A percentile compares a stretch with the other conserved stretches of the same genome.
Conservation (phyloP, 2,888 invertebrate genomes). For the Lochmaea capreae region DNA sequence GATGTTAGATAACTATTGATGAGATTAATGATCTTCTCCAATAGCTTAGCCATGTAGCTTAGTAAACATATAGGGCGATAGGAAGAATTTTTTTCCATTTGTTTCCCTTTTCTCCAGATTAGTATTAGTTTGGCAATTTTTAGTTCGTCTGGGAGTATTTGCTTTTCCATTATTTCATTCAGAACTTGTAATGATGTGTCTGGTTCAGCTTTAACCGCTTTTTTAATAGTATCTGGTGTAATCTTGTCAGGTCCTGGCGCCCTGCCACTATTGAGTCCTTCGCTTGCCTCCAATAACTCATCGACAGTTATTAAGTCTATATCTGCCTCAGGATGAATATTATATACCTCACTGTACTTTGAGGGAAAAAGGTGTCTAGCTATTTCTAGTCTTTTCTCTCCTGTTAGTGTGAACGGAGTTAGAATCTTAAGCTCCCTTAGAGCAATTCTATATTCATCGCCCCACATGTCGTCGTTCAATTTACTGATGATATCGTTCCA, state of each 20-base stretch:
- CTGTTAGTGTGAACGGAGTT: not conserved
- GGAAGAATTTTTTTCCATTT: not conserved
- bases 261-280: not conserved
- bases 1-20: not conserved
- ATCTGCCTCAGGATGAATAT: not conserved
- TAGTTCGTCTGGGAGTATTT: not conserved
- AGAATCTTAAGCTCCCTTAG: not conserved
- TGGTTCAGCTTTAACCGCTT: not conserved
- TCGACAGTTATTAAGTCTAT: not conserved
- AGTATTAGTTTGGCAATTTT: not conserved
- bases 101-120: not conserved
- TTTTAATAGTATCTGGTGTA: not conserved
- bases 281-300: not conserved
- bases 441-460: not conserved
- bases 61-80: not conserved
- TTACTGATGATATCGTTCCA: not conserved
- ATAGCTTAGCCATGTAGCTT: not conserved
- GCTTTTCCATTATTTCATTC: not conserved
- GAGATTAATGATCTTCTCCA: not conserved
- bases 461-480: not conserved
- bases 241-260: not conserved
- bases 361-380: not conserved
- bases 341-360: not conserved
- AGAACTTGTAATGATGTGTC: not conserved
- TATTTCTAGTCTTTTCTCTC: not conserved